Percentiles rank a stretch among this genome's conserved stretches.
Evolutionary conservation across 2,888 invertebrate genomes (phyloP).

Genomic region (Muschampia plurimacula): DNA sequence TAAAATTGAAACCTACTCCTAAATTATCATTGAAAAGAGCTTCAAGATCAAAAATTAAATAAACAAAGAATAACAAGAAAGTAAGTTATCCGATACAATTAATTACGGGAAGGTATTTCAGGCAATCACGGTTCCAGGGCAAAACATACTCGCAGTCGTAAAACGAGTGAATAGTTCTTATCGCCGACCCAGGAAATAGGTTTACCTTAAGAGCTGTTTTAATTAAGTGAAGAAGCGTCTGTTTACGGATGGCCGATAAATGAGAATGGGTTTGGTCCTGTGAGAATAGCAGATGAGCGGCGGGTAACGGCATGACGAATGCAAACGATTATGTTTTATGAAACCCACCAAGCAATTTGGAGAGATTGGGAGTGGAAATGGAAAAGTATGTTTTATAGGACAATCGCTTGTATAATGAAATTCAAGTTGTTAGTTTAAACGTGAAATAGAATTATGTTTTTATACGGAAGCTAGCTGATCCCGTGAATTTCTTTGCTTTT

Average conservation of each 20-base stretch:
- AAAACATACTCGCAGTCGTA: conserved; percentile 48
- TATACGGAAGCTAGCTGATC: too few species aligned
- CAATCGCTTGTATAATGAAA: too few species aligned
- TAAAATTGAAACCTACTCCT: background rate
- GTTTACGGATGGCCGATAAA: conserved; percentile 52
- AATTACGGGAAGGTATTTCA: conserved; percentile 23
- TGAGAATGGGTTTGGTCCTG: conserved; percentile 40
- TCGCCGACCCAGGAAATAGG: conserved; percentile 56
- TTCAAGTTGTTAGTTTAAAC: too few species aligned
- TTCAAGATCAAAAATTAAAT: background rate
- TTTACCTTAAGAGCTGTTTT: conserved; percentile 66
- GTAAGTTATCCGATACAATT: background rate
- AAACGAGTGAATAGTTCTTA: conserved; percentile 54
- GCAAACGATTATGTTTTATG: conserved; percentile 45
- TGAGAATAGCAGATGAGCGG: conserved; percentile 36
- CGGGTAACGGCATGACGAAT: conserved; percentile 39
- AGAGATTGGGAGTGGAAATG: conserved; percentile 8
- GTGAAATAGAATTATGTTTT: too few species aligned
- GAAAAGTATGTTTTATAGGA: background rate
- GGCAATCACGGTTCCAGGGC: conserved; percentile 22
- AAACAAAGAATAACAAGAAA: background rate
- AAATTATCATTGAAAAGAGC: background rate
- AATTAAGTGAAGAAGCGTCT: conserved; percentile 65
- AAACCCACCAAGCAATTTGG: conserved; percentile 13
- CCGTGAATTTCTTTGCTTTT: too few species aligned